phyloP scores from a whole-genome alignment of 2,113 vertebrate genomes.

The Sclerurus mexicanus region DNA sequence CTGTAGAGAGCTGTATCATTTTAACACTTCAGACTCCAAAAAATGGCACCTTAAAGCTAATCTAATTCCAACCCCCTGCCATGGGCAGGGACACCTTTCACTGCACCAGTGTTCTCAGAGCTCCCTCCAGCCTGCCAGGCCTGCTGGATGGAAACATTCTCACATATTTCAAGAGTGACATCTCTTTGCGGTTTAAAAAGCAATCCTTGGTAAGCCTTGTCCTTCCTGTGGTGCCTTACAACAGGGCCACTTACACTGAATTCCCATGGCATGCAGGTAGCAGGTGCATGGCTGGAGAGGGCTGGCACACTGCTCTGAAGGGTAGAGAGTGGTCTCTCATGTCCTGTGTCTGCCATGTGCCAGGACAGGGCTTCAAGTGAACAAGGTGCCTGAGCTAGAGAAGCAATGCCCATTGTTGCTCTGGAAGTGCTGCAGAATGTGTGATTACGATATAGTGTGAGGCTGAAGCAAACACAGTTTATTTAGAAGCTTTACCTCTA shows the following conservation, averaged over 20 bases:
- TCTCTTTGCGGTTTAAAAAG: background rate
- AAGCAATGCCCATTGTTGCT: background rate
- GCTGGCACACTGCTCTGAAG: background rate
- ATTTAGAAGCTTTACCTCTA: background rate
- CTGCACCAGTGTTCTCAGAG: background rate
- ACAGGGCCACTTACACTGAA: background rate
- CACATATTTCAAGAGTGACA: background rate
- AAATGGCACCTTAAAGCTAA: background rate
- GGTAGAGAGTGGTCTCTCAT: rapidly evolving
- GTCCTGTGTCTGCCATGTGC: background rate
- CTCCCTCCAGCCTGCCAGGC: background rate
- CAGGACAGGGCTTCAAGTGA: background rate
- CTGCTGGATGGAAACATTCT: background rate
- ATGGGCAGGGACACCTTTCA: background rate
- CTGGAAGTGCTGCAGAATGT: background rate
- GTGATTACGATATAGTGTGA: background rate
- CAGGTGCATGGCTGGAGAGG: background rate
- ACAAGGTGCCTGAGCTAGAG: background rate
- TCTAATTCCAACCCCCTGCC: background rate
- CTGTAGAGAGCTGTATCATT: background rate
- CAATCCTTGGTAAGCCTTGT: background rate
- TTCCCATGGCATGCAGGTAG: background rate
- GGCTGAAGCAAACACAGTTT: background rate
- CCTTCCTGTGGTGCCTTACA: background rate
- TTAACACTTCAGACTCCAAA: background rate